Evolutionary conservation across 2,797 vertebrate species (phyloP).

Genomic region (Aviceda leuphotes): DNA sequence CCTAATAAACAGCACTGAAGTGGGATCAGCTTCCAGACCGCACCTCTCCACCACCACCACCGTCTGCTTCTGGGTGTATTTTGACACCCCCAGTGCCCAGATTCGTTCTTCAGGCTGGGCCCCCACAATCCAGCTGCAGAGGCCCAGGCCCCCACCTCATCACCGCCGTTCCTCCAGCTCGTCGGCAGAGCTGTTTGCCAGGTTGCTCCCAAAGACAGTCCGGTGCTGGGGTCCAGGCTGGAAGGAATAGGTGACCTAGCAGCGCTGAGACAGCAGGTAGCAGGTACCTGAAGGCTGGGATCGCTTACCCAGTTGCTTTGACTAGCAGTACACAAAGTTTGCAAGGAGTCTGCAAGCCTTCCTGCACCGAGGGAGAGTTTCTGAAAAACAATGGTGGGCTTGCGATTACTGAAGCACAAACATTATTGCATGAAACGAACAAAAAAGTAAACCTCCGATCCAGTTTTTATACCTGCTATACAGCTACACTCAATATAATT

Average conservation of each 20-base stretch:
- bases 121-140: fast-evolving
- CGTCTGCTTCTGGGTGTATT: not conserved
- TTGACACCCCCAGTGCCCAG: not conserved
- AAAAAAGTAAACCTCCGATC: not conserved
- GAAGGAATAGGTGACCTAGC: not conserved
- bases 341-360: not conserved
- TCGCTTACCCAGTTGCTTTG: not conserved
- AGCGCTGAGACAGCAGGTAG: not conserved
- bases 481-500: not conserved
- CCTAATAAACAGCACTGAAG: not conserved
- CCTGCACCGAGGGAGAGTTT: not conserved
- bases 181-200: not conserved
- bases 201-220: not conserved
- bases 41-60: not conserved
- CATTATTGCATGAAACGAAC: not conserved
- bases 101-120: not conserved
- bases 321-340: not conserved
- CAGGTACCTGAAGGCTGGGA: not conserved
- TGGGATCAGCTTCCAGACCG: not conserved
- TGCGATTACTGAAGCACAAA: not conserved
- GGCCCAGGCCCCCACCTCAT: not conserved
- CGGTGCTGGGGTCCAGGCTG: not conserved
- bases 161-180: not conserved
- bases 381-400: not conserved
- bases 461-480: not conserved